A percentile compares a stretch with the other conserved stretches of the same genome.
These are phyloP conservation scores for Procapra przewalskii DNA, from an alignment of 2,113 vertebrate species.

Conservation along the genomic window DNA sequence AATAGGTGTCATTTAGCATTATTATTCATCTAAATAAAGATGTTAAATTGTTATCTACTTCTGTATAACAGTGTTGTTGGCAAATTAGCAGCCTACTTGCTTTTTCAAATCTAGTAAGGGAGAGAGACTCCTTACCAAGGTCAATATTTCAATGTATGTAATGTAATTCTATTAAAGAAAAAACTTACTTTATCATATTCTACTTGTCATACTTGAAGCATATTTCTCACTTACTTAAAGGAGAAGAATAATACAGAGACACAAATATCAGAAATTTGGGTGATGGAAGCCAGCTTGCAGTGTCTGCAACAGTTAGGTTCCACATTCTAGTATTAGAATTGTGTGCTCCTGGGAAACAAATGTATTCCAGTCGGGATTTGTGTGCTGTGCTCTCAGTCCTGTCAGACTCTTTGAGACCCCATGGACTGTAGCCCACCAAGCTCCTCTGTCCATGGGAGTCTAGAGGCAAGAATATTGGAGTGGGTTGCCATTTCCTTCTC, in stretches of 20 bases:
- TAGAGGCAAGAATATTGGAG: neutral
- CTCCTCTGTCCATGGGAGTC: neutral
- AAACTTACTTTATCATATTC: neutral
- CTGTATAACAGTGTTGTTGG: neutral
- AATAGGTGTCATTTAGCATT: neutral
- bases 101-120: neutral
- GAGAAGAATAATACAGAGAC: neutral
- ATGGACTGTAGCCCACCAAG: neutral
- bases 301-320: neutral
- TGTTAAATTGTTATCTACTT: neutral
- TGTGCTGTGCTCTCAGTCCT: fast-evolving
- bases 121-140: neutral
- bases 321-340: neutral
- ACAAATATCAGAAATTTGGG: neutral
- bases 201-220: neutral
- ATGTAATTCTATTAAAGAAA: neutral
- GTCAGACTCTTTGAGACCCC: fast-evolving
- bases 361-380: neutral
- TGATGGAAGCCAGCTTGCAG: neutral
- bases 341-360: neutral
- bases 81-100: neutral
- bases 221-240: neutral
- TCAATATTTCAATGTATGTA: neutral
- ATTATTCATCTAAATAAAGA: neutral
- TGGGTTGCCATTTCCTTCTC: neutral